Evolutionary conservation across 1,140 invertebrate species (phyloP).

Genomic region (Aricia agestis): DNA sequence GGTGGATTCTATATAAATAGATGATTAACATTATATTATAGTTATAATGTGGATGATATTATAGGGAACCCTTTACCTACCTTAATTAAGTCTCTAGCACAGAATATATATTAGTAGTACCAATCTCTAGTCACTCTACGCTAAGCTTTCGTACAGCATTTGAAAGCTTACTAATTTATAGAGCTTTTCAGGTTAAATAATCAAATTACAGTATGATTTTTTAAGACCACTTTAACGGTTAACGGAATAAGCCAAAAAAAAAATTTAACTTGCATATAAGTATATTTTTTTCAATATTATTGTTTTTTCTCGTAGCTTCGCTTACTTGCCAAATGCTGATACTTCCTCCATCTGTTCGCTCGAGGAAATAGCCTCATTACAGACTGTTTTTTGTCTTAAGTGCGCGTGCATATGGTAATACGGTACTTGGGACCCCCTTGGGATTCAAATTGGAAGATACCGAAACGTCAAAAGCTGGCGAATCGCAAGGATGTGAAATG

Average conservation of each 20-base stretch:
- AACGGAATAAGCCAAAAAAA: not conserved
- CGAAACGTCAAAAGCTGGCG: not conserved
- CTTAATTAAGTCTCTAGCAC: too few relatives aligned
- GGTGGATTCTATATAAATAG: not conserved
- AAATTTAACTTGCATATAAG: not conserved
- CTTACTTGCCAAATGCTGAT: conserved; percentile 15
- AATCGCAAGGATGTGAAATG: too few relatives aligned
- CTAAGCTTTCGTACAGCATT: too few relatives aligned
- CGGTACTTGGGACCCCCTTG: not conserved
- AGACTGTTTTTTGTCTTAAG: conserved; percentile 2
- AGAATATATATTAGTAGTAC: too few relatives aligned
- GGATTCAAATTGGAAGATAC: not conserved
- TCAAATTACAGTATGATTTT: too few relatives aligned
- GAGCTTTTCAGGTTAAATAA: too few relatives aligned
- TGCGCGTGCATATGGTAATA: not conserved
- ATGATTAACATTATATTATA: not conserved
- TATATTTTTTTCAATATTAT: conserved; percentile 13
- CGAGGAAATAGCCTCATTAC: conserved; percentile 21
- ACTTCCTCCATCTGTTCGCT: conserved; percentile 22
- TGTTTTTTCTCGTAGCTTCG: conserved; percentile 17
- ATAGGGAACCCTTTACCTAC: too few relatives aligned
- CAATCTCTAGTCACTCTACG: too few relatives aligned
- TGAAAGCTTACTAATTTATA: too few relatives aligned
- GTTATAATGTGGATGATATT: too few relatives aligned
- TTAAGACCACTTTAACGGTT: too few relatives aligned